A percentile compares a stretch with the other conserved stretches of the same genome.
phyloP scores from a whole-genome alignment of 2,113 vertebrate genomes.

The Pardalotus punctatus region DNA sequence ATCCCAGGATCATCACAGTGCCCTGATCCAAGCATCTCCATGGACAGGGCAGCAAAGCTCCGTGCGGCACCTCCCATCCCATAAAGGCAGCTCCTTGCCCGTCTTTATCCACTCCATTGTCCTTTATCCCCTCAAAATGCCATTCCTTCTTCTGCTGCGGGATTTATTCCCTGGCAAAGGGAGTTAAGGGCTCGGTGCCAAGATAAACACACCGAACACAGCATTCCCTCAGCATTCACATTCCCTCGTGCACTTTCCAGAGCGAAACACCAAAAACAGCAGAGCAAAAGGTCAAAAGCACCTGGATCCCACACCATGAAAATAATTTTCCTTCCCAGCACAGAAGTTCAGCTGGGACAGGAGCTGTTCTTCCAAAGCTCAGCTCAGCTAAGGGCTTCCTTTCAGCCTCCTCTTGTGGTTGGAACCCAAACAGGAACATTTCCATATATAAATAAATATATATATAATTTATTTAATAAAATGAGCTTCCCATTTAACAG shows the following conservation, averaged over 20 bases:
- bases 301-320: not conserved
- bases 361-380: not conserved
- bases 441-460: too few relatives aligned
- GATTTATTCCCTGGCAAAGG: not conserved
- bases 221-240: not conserved
- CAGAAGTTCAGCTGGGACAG: not conserved
- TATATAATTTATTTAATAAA: too few relatives aligned
- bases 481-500: not conserved
- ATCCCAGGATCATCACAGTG: not conserved
- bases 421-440: not conserved
- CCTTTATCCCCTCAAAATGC: not conserved
- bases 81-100: not conserved
- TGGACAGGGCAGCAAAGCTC: not conserved
- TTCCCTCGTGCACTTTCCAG: not conserved
- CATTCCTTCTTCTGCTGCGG: not conserved
- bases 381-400: not conserved
- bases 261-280: not conserved
- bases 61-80: accelerated
- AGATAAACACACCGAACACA: not conserved
- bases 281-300: not conserved
- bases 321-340: not conserved
- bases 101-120: not conserved
- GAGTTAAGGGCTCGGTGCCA: not conserved
- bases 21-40: not conserved
- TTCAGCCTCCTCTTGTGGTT: not conserved